A percentile compares a stretch with the other conserved stretches of the same genome.
Evolutionary conservation across 2,113 vertebrate genomes (phyloP).

Genomic region (Equus przewalskii): DNA sequence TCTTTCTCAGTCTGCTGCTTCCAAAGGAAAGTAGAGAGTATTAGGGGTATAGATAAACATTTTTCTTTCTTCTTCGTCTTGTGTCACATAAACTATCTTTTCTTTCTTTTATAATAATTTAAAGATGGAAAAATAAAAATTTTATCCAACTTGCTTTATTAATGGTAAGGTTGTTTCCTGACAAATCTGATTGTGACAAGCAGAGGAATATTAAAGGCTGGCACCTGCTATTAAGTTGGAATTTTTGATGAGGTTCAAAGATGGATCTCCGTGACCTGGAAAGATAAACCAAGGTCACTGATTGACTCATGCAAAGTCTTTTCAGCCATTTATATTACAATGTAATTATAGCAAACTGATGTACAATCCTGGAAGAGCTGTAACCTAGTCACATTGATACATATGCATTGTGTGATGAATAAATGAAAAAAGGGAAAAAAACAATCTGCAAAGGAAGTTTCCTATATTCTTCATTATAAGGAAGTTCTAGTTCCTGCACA

Average conservation of each 20-base stretch:
- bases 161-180: constrained; percentile 11
- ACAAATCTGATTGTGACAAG: constrained; percentile 46
- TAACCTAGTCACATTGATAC: constrained; percentile 64
- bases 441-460: not conserved
- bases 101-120: not conserved
- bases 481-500: not conserved
- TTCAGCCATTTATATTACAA: constrained; percentile 79
- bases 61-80: not conserved
- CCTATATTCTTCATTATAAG: not conserved
- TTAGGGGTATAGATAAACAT: not conserved
- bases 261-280: constrained; percentile 80
- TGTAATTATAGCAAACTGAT: constrained; percentile 78
- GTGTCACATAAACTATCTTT: not conserved
- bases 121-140: constrained; percentile 5
- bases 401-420: constrained; percentile 63
- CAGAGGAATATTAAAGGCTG: constrained; percentile 55
- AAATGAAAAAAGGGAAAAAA: constrained; percentile 62
- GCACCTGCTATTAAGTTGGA: constrained; percentile 74
- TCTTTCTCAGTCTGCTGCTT: not conserved
- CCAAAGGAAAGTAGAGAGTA: not conserved
- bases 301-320: constrained; percentile 76
- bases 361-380: constrained; percentile 50
- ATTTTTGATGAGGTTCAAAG: constrained; percentile 79
- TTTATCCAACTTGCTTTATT: constrained; percentile 5
- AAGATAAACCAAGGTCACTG: constrained; percentile 80